Conservation (phyloP, 2,797 vertebrate species). For the Gymnothorax reevesii region DNA sequence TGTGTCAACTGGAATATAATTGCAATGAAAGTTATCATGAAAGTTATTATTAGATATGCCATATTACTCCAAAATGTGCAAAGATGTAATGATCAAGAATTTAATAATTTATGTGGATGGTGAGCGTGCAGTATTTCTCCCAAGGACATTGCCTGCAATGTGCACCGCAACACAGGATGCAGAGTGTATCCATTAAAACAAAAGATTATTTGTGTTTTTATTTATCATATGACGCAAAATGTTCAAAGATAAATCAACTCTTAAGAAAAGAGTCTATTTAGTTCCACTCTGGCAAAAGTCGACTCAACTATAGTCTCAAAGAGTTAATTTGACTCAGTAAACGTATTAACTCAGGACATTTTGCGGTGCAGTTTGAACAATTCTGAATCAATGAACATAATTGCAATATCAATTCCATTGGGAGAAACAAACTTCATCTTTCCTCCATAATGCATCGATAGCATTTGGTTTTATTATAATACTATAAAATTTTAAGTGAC, state of each 20-base stretch:
- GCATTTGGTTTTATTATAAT: neutral
- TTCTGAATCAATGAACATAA: neutral
- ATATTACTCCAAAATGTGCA: neutral
- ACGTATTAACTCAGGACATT: no score
- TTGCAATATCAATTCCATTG: neutral
- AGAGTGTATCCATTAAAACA: neutral
- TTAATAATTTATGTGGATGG: slow-evolving; percentile 12
- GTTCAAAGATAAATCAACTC: no score
- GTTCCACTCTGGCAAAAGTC: no score
- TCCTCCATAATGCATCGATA: neutral
- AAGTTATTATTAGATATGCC: slow-evolving; percentile 5
- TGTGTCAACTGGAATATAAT: neutral
- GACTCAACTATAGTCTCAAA: no score
- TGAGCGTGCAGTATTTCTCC: neutral
- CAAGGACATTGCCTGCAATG: neutral
- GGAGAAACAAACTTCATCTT: neutral
- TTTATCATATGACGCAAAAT: neutral
- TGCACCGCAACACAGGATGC: neutral
- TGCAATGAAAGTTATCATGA: slow-evolving; percentile 8
- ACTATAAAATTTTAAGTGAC: neutral
- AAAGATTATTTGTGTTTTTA: neutral
- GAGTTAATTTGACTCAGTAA: no score
- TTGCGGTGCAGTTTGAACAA: neutral
- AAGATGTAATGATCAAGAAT: slow-evolving; percentile 1
- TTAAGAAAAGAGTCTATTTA: no score